These are phyloP conservation scores for Myzus persicae DNA, from an alignment of 1,140 invertebrate genomes.

Conservation along the genomic window DNA sequence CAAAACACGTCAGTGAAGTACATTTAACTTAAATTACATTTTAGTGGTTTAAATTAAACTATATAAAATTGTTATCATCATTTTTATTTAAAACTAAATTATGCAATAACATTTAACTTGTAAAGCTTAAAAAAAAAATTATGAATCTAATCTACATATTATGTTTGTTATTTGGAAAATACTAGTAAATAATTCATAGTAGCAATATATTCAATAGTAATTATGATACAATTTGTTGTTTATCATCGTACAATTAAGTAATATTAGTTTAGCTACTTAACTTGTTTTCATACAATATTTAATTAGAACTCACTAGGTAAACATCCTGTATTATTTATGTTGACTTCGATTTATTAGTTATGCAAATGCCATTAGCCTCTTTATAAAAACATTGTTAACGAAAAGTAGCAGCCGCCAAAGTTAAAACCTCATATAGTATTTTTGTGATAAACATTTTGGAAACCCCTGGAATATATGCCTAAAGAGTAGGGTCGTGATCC, in stretches of 20 bases:
- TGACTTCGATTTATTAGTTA: neutral
- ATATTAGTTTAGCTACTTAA: too few relatives aligned
- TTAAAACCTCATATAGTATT: neutral
- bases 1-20: neutral
- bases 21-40: neutral
- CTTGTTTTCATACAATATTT: too few relatives aligned
- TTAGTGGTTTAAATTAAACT: neutral
- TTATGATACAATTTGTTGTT: neutral
- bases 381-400: neutral
- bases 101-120: neutral
- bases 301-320: too few relatives aligned
- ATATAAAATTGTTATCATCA: neutral
- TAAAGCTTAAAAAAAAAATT: neutral
- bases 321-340: neutral
- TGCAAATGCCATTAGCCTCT: neutral
- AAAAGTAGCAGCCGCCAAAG: neutral
- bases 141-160: neutral
- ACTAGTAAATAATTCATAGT: neutral
- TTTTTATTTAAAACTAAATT: neutral
- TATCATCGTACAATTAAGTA: neutral
- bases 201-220: neutral
- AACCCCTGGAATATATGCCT: conserved; percentile 18
- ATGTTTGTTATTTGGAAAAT: neutral
- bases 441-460: neutral
- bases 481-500: conserved; percentile 33